Evolutionary conservation across 2,113 vertebrate species (phyloP).

Genomic region (Carassius carassius): DNA sequence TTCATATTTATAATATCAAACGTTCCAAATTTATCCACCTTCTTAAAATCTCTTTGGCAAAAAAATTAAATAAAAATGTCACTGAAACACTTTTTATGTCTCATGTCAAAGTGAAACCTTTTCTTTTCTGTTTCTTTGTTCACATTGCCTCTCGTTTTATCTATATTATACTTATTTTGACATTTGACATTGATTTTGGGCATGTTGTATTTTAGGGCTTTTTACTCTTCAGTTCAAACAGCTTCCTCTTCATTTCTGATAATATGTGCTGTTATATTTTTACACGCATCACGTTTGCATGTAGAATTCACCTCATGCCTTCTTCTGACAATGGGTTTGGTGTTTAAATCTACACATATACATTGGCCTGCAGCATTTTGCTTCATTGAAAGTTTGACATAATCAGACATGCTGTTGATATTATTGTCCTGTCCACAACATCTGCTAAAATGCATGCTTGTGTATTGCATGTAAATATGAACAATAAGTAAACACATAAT

Average conservation of each 20-base stretch:
- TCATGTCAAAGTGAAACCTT: not conserved
- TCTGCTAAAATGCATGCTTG: not conserved
- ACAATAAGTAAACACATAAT: not conserved
- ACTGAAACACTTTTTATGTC: not conserved
- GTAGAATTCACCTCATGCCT: not conserved
- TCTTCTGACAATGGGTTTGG: not conserved
- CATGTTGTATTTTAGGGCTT: not conserved
- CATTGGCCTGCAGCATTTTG: not conserved
- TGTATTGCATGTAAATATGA: conserved; percentile 11
- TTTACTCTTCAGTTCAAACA: not conserved
- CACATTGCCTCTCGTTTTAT: not conserved
- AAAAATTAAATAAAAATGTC: not conserved
- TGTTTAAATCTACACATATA: not conserved
- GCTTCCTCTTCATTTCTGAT: not conserved
- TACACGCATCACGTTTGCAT: not conserved
- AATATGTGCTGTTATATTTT: not conserved
- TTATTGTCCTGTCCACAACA: not conserved
- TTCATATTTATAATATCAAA: conserved; percentile 13
- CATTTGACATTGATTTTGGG: not conserved
- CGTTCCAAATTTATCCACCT: conserved; percentile 8
- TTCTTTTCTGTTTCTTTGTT: not conserved
- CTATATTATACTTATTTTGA: not conserved
- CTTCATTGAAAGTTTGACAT: not conserved
- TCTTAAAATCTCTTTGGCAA: not conserved
- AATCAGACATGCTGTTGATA: not conserved